Conservation (phyloP, 2,888 invertebrate species). For the Eudasyphora cyanicolor region DNA sequence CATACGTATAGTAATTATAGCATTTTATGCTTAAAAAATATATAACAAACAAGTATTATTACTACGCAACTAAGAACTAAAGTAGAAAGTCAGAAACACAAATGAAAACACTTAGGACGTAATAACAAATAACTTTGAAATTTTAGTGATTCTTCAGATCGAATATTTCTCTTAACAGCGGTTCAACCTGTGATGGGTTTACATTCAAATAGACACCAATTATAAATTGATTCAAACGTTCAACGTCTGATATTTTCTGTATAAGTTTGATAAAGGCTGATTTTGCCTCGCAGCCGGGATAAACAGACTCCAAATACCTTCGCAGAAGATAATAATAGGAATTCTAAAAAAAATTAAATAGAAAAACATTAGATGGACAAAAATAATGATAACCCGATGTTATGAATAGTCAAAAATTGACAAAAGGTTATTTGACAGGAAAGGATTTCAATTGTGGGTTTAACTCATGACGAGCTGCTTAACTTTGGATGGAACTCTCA, state of each 20-base stretch:
- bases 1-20: background rate
- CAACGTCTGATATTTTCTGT: conserved; percentile 94
- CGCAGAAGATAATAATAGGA: conserved; percentile 94
- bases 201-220: conserved; percentile 95
- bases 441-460: too few relatives aligned
- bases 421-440: too few relatives aligned
- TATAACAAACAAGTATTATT: background rate
- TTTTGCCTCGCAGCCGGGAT: conserved; percentile 92
- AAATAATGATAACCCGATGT: too few relatives aligned
- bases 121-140: background rate
- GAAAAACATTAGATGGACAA: background rate
- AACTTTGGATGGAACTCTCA: too few relatives aligned
- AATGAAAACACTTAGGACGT: conserved; percentile 32
- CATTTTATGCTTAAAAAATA: conserved; percentile 48
- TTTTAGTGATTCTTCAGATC: conserved; percentile 87
- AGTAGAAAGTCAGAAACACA: conserved; percentile 24
- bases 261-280: conserved; percentile 93
- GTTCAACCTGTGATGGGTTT: conserved; percentile 94
- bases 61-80: conserved; percentile 1
- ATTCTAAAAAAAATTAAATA: conserved; percentile 82
- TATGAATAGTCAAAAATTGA: too few relatives aligned
- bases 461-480: too few relatives aligned
- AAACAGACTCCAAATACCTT: conserved; percentile 90
- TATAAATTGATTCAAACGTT: conserved; percentile 93
- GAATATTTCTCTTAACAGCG: conserved; percentile 95